A percentile compares a stretch with the other conserved stretches of the same genome.
Conservation (phyloP, 37 sponge, comb jelly and placozoan species). For the Ianthella basta region DNA sequence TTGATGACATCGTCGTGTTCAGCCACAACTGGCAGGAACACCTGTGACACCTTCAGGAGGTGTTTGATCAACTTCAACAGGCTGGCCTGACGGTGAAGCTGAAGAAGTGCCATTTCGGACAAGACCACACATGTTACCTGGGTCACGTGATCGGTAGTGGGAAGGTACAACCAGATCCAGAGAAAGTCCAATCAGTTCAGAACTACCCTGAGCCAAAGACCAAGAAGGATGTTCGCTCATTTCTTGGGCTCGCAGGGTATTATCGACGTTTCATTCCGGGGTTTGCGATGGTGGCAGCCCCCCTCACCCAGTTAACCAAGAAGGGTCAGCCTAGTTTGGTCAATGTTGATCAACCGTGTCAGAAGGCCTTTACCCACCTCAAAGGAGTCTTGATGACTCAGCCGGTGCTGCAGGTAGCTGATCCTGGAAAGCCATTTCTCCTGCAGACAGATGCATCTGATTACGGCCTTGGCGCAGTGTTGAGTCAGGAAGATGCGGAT, state of each 20-base stretch:
- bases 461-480: conserved; percentile 53
- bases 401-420: conserved; percentile 54
- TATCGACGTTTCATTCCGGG: conserved; percentile 27
- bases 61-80: conserved; percentile 23
- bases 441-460: conserved; percentile 60
- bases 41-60: conserved; percentile 31
- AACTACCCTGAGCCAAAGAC: conserved; percentile 24
- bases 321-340: conserved; percentile 24
- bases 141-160: conserved; percentile 41
- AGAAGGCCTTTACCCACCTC: conserved; percentile 15
- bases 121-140: conserved; percentile 15
- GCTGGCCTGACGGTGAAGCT: conserved; percentile 28
- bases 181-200: conserved; percentile 40
- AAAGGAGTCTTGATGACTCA: not conserved
- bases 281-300: conserved; percentile 42
- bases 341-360: not conserved
- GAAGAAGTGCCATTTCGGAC: conserved; percentile 26
- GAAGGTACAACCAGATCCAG: conserved; percentile 24
- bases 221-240: conserved; percentile 41
- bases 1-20: conserved; percentile 49
- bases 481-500: conserved; percentile 27
- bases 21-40: conserved; percentile 46
- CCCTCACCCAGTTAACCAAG: conserved; percentile 29
- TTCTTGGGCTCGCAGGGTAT: conserved; percentile 46
- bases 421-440: conserved; percentile 24